These are phyloP conservation scores for Pachyseris speciosa DNA, from an alignment of 64 coral and sea anemone genomes.

Conservation along the genomic window DNA sequence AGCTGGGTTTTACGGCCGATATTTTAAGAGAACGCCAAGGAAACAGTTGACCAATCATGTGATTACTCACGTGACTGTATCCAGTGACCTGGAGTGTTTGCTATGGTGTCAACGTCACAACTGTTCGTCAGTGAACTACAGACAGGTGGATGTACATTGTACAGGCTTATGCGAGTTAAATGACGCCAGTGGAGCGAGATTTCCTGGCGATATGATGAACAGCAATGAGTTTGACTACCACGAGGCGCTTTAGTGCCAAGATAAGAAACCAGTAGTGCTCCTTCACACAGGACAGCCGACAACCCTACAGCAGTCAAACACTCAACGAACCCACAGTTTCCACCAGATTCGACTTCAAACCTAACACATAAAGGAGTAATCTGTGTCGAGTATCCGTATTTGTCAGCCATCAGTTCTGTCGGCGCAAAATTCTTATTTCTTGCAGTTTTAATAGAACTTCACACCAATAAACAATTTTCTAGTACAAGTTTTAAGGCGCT, in stretches of 20 bases:
- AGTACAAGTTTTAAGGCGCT: no score
- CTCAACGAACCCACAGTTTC: no score
- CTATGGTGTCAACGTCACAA: background rate
- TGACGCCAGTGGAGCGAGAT: background rate
- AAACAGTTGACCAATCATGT: constrained; percentile 7
- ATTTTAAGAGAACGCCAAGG: background rate
- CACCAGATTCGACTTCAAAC: no score
- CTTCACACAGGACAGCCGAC: background rate
- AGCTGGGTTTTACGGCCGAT: background rate
- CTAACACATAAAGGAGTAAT: no score
- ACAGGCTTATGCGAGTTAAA: constrained; percentile 18
- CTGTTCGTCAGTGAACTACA: constrained; percentile 33
- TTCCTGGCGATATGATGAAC: background rate
- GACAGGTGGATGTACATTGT: background rate
- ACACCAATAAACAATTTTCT: no score
- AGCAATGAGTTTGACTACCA: background rate
- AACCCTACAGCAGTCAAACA: no score
- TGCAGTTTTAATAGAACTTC: no score
- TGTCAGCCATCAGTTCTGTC: no score
- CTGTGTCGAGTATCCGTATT: no score
- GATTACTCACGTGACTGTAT: background rate
- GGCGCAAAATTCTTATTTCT: no score
- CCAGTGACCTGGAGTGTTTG: constrained; percentile 40
- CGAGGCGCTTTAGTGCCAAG: background rate
- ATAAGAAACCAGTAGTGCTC: background rate